These are phyloP conservation scores for Holothuria leucospilota DNA, from an alignment of 53 echinoderm and acorn worm genomes.

Conservation along the genomic window DNA sequence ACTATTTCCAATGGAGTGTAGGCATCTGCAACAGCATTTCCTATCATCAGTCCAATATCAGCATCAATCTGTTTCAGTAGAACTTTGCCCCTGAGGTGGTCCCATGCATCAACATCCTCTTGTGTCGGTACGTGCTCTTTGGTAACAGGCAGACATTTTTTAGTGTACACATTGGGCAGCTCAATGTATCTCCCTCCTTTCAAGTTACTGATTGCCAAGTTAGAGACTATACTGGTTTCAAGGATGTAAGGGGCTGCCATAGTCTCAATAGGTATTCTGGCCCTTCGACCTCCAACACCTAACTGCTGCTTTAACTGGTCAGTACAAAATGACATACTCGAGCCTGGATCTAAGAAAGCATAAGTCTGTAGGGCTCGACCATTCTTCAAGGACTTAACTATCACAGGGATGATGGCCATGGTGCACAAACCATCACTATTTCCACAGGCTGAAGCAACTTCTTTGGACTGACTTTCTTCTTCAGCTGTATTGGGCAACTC, in stretches of 20 bases:
- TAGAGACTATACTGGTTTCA: constrained; percentile 36
- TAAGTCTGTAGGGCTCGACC: constrained; percentile 49
- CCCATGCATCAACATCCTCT: constrained; percentile 60
- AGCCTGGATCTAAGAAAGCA: constrained; percentile 64
- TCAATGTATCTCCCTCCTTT: constrained; percentile 32
- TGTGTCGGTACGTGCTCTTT: constrained; percentile 54
- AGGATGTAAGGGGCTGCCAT: constrained; percentile 42
- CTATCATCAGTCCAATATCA: constrained; percentile 65
- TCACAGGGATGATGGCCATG: constrained; percentile 60
- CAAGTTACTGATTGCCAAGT: constrained; percentile 39
- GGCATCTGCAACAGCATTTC: constrained; percentile 62
- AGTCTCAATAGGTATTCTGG: constrained; percentile 51
- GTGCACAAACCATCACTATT: constrained; percentile 47
- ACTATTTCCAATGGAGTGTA: constrained; percentile 55
- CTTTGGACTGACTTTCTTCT: background rate
- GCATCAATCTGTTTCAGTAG: constrained; percentile 42
- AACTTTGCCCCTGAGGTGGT: constrained; percentile 42
- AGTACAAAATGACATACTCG: constrained; percentile 57
- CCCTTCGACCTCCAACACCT: constrained; percentile 43
- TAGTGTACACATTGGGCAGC: constrained; percentile 51
- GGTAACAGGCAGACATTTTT: constrained; percentile 46
- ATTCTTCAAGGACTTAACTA: constrained; percentile 42
- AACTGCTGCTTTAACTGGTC: constrained; percentile 48
- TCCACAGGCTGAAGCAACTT: background rate
- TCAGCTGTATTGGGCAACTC: background rate